phyloP scores from a whole-genome alignment of 2,888 invertebrate genomes.

The Tipula confusa region DNA sequence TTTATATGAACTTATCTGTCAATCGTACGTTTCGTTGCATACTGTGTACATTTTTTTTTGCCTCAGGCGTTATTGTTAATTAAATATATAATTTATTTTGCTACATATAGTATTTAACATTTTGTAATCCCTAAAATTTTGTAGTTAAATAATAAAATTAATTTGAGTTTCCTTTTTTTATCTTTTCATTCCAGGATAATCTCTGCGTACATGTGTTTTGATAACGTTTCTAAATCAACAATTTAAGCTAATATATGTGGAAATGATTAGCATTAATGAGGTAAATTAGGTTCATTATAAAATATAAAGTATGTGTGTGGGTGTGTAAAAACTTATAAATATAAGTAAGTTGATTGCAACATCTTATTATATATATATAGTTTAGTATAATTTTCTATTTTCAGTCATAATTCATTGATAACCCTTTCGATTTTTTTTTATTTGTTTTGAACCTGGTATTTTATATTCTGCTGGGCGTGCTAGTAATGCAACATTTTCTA shows the following conservation, averaged over 20 bases:
- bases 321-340: neutral
- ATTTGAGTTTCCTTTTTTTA: neutral
- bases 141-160: neutral
- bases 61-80: neutral
- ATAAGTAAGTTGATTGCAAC: neutral
- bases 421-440: neutral
- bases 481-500: neutral
- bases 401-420: neutral
- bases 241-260: neutral
- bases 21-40: neutral
- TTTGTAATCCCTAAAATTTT: neutral
- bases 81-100: neutral
- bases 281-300: neutral
- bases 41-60: neutral
- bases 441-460: neutral
- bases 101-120: neutral
- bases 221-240: neutral
- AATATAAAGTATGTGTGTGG: neutral
- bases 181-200: constrained; percentile 6
- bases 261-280: constrained; percentile 3
- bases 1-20: neutral
- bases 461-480: neutral
- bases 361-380: too few species aligned
- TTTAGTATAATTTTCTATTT: too few species aligned
- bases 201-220: constrained; percentile 12